These are phyloP conservation scores for Acronicta leporina DNA, from an alignment of 2,888 invertebrate genomes.

Conservation along the genomic window DNA sequence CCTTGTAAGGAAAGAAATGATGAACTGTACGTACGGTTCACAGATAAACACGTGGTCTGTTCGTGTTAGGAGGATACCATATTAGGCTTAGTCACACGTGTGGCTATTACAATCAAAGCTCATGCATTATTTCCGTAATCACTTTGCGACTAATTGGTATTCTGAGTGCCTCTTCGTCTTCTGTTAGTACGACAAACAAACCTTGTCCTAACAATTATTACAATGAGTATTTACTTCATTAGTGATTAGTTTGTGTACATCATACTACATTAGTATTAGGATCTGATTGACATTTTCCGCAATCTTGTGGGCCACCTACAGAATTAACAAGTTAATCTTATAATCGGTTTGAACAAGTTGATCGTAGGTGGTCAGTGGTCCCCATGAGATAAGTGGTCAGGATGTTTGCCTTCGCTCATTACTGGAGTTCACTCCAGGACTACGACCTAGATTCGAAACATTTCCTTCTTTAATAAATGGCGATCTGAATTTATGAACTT, in stretches of 20 bases:
- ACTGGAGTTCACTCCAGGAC: constrained; percentile 36
- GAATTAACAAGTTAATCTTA: constrained; percentile 14
- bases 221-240: constrained; percentile 49
- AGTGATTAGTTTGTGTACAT: constrained; percentile 8
- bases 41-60: constrained; percentile 37
- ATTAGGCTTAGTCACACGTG: constrained; percentile 36
- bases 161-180: constrained; percentile 56
- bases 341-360: constrained; percentile 22
- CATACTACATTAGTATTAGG: constrained; percentile 22
- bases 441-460: constrained; percentile 33
- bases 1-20: constrained; percentile 36
- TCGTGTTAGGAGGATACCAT: constrained; percentile 24
- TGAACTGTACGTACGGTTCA: constrained; percentile 1
- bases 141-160: constrained; percentile 58
- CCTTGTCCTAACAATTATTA: constrained; percentile 55
- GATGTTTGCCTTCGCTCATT: constrained; percentile 41
- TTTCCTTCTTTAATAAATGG: constrained; percentile 36
- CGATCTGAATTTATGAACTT: constrained; percentile 27
- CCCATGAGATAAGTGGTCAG: constrained; percentile 36
- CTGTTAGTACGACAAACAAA: constrained; percentile 53
- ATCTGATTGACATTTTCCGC: constrained; percentile 23
- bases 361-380: constrained; percentile 39
- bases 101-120: constrained; percentile 38
- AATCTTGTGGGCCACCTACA: constrained; percentile 2
- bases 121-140: constrained; percentile 50